Percentiles rank a stretch among this genome's conserved stretches.
Conservation (phyloP, 2,113 vertebrate genomes). For the Callocephalon fimbriatum region DNA sequence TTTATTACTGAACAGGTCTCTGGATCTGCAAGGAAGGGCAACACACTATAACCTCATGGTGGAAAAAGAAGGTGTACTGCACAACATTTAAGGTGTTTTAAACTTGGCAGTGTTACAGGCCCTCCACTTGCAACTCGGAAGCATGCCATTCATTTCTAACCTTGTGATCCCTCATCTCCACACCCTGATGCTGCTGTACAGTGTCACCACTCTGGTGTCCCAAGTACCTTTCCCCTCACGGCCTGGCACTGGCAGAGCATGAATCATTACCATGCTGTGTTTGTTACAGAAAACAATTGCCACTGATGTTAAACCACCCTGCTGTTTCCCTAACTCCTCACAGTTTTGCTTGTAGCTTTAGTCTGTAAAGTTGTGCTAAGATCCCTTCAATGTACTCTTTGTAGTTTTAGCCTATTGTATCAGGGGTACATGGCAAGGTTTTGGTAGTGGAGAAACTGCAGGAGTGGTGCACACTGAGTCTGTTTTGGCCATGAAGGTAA, state of each 20-base stretch:
- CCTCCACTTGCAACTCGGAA: rapidly evolving
- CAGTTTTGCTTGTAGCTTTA: not conserved
- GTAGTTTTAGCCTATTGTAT: not conserved
- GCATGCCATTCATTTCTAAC: not conserved
- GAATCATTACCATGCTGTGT: not conserved
- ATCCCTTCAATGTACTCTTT: not conserved
- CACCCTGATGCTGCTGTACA: not conserved
- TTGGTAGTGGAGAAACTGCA: not conserved
- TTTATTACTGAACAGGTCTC: not conserved
- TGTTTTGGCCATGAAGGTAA: not conserved
- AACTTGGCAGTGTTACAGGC: not conserved
- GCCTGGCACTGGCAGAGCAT: rapidly evolving
- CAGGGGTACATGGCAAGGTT: not conserved
- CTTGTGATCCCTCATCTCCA: not conserved
- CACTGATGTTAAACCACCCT: not conserved
- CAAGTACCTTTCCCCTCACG: not conserved
- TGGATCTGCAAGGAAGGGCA: not conserved
- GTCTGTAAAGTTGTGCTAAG: not conserved
- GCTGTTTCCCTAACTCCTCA: not conserved
- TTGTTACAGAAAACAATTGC: not conserved
- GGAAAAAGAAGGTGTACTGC: not conserved
- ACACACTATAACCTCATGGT: not conserved
- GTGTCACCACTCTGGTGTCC: not conserved
- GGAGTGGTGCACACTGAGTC: not conserved
- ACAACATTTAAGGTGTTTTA: not conserved